Base-by-base conservation (phyloP, 2,113 vertebrate genomes). In the Ptyas mucosa region DNA sequence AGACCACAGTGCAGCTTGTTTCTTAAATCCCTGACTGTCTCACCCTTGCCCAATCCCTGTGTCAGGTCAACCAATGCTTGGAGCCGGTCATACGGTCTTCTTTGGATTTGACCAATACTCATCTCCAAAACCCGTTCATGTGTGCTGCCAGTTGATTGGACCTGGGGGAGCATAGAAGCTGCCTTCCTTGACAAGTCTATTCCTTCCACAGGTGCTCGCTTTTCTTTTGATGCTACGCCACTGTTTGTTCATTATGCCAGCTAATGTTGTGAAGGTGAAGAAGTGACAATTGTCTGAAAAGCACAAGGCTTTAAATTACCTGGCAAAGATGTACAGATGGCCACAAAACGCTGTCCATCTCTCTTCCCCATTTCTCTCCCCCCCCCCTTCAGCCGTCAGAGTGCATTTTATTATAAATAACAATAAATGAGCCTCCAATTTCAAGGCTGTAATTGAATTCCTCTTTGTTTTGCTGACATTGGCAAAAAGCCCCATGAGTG, bases 371-470 rank as follows among this genome's bases (percentile, higher is more conserved):
- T 5, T 34, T 34, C 43, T 46, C 43, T 4, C 43, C 46, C 91
- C 94, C 24, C 0, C 58, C 8, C 24, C 24, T 26, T 75, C 46
- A 39, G 95, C 93, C 46, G 91, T 94, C 0, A 4, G 94, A 94
- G 94, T 93, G 94, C 46, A 94, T 92, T 94, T 92, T 96, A 95
- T 97, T 97, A 96, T 96, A 96, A 97, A 97, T 96, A 97, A 97
- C 96, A 96, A 96, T 96, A 96, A 96, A 95, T 95, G 88, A 92
- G 58, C 55, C 23, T n/a, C 93, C 91, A 90, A 92, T 93, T 97
- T 97, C 94, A 95, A 95, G 87, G 95, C 97, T 97, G 89, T 97
- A 96, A 97, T 96, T 96, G 96, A 96, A 96, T 96, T 96, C 97
- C 95, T 97, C 61, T 93, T 96, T 95, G 29, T 98, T 97, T 93